Base-by-base conservation (phyloP, 2,797 vertebrate genomes). In the Nannoperca obscura region DNA sequence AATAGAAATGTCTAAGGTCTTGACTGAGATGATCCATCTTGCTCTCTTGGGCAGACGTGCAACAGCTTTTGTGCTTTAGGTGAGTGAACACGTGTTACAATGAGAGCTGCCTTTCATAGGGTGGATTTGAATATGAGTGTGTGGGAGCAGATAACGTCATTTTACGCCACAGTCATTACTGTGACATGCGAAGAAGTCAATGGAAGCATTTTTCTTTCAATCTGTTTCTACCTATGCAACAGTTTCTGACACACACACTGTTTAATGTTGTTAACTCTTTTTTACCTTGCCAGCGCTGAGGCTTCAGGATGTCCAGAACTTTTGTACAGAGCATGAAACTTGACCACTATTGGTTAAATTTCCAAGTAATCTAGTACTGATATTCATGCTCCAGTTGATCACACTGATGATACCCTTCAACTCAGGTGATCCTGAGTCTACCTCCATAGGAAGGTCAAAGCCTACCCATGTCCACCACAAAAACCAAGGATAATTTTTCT, bases 1-100 rank as follows among this genome's bases (percentile, higher is more conserved):
- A 90, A 93, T 81, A 86, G 91, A 86, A 89, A 88, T 27, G 80
- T 92, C 88, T 84, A 27, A 76, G 83, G 86, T 86, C 81, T 62
- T 70, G 83, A 80, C 81, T 81, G 52, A 78, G 77, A 84, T 69
- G 83, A 92, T 93, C 84, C 89, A 90, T 93, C 91, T 87, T 67
- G 86, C 58, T 82, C 74, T 88, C 76, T 53, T 12, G 81, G 76
- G 81, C 60, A 7, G 60, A 84, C 59, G 1, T 57, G 75, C 63
- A 64, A 78, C 81, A 75, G 80, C 77, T 74, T 84, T 86, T 80
- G 81, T 74, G 78, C 78, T 82, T 63, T 66, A 74, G 81, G 78
- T 83, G 79, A 76, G 49, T 30, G 83, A 83, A 86, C 82, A 87
- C 7, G 40, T 84, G 85, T 82, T 61, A n/a, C 22, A 60, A 70